Percentiles rank a stretch among this genome's conserved stretches.
Conservation (phyloP, 2,888 invertebrate genomes). For the Leptinotarsa rubiginosa region DNA sequence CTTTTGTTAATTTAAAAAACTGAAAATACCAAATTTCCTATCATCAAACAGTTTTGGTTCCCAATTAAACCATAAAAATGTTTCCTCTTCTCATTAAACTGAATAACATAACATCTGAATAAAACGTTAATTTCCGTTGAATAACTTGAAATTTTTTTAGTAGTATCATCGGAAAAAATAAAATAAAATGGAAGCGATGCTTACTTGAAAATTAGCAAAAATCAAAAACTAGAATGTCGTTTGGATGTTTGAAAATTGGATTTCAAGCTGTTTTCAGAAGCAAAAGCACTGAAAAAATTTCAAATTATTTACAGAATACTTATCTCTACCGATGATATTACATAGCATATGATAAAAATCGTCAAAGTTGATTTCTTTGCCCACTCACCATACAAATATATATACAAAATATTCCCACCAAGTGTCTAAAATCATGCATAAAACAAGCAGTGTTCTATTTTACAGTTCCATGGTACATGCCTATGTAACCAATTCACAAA, state of each 20-base stretch:
- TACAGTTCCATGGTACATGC: slow-evolving; percentile 29
- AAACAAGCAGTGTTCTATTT: slow-evolving; percentile 4
- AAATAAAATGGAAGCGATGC: neutral
- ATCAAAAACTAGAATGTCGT: neutral
- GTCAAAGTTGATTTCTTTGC: neutral
- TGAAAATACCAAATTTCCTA: slow-evolving; percentile 12
- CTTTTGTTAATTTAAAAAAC: neutral
- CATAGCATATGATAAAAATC: too few relatives aligned
- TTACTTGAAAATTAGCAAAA: neutral
- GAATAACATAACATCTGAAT: too few relatives aligned
- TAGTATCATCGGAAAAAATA: neutral
- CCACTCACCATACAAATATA: neutral
- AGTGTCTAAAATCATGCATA: slow-evolving; percentile 12
- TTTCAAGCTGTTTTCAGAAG: neutral
- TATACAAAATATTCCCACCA: neutral
- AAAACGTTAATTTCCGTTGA: too few relatives aligned
- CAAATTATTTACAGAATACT: neutral
- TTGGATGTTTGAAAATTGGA: neutral
- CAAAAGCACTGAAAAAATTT: neutral
- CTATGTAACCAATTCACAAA: slow-evolving; percentile 30
- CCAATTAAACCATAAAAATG: neutral
- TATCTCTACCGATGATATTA: too few relatives aligned
- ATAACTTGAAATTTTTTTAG: too few relatives aligned
- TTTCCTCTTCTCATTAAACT: too few relatives aligned
- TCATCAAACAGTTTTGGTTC: neutral